A percentile compares a stretch with the other conserved stretches of the same genome.
These are phyloP conservation scores for Pseudonaja textilis DNA, from an alignment of 2,113 vertebrate genomes.

Conservation along the genomic window DNA sequence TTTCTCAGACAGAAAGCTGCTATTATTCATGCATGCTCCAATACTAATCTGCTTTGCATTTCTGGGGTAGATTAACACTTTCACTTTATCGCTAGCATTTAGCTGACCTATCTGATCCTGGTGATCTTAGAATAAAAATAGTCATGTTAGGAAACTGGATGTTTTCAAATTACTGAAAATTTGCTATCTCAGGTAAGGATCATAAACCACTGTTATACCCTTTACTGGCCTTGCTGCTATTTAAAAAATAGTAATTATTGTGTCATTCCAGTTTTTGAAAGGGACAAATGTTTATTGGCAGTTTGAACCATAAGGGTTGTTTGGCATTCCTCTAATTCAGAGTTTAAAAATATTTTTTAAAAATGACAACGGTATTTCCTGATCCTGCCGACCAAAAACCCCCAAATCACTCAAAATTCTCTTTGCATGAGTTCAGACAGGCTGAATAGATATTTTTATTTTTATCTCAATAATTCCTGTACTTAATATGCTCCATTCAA, in stretches of 20 bases:
- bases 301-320: not conserved
- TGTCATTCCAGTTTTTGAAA: not conserved
- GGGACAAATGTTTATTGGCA: not conserved
- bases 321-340: not conserved
- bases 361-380: not conserved
- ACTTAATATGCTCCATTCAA: not conserved
- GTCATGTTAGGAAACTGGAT: not conserved
- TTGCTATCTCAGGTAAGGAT: not conserved
- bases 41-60: not conserved
- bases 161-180: not conserved
- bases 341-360: not conserved
- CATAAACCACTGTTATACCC: not conserved
- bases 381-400: not conserved
- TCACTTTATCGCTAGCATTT: not conserved
- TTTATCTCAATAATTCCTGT: not conserved
- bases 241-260: not conserved
- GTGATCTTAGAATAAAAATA: not conserved
- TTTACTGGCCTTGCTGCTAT: not conserved
- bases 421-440: not conserved
- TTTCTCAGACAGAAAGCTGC: not conserved
- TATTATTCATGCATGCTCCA: not conserved
- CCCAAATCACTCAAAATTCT: not conserved
- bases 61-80: not conserved
- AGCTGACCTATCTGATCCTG: not conserved
- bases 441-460: not conserved